Conservation (phyloP, 2,797 vertebrate genomes). For the Falco naumanni region DNA sequence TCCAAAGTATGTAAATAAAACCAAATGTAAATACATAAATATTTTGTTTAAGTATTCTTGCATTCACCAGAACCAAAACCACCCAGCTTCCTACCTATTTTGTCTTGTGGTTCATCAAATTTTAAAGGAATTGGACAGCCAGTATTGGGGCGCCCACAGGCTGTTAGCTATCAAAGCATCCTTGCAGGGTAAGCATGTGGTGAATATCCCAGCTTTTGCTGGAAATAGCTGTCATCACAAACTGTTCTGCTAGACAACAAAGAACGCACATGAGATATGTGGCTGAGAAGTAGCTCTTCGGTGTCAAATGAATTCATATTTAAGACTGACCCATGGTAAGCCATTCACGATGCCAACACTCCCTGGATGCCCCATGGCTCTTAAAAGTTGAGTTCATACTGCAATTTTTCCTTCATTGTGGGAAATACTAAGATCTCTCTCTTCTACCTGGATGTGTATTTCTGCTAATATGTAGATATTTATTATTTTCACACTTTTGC, state of each 20-base stretch:
- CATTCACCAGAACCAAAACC: not conserved
- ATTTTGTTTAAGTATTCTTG: not conserved
- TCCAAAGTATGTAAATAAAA: not conserved
- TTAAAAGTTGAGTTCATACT: not conserved
- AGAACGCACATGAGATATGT: not conserved
- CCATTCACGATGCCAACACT: not conserved
- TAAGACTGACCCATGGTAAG: not conserved
- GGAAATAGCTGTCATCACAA: not conserved
- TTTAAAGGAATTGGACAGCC: not conserved
- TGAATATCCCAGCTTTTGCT: not conserved
- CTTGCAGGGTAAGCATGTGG: not conserved
- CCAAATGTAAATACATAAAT: not conserved
- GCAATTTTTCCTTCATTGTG: not conserved
- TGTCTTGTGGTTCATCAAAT: not conserved
- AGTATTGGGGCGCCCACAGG: rapidly evolving
- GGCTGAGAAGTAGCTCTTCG: not conserved
- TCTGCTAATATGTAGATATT: not conserved
- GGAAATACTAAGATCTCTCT: not conserved
- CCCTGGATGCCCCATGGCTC: not conserved
- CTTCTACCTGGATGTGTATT: not conserved
- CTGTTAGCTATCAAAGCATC: not conserved
- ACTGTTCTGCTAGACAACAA: not conserved
- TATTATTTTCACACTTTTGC: not conserved
- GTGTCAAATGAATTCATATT: not conserved
- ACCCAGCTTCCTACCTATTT: not conserved